Conservation (phyloP, 2,888 invertebrate species). For the Mesopsocus fuscifrons region DNA sequence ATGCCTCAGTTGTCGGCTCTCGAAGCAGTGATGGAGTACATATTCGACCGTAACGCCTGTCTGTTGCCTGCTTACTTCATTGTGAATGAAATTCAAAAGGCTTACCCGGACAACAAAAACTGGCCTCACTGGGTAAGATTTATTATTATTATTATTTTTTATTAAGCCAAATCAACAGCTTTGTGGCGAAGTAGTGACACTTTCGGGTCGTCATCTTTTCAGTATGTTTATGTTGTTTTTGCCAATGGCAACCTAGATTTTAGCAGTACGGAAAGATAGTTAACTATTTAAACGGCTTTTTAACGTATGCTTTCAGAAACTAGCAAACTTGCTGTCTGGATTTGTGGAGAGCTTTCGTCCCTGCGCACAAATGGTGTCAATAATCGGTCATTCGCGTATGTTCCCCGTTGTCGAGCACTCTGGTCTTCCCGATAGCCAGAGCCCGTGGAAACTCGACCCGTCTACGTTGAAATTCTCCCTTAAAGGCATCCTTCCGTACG, state of each 20-base stretch:
- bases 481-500: constrained; percentile 64
- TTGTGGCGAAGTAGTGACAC: no score
- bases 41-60: constrained; percentile 83
- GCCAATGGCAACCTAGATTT: no score
- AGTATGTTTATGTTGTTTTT: no score
- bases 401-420: constrained; percentile 87
- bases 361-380: constrained; percentile 90
- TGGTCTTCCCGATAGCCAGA: constrained; percentile 74
- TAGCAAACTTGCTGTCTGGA: constrained; percentile 65
- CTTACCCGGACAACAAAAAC: constrained; percentile 54
- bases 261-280: no score
- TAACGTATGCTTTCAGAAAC: constrained; percentile 58
- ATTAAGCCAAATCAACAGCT: no score
- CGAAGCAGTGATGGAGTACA: constrained; percentile 64
- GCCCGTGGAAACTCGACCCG: constrained; percentile 86
- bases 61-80: constrained; percentile 87
- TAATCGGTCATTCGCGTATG: constrained; percentile 77
- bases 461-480: constrained; percentile 50
- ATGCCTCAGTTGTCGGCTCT: constrained; percentile 66
- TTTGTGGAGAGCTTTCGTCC: constrained; percentile 87
- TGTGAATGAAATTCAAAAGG: constrained; percentile 85
- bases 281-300: no score
- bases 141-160: background rate
- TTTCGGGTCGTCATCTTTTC: no score
- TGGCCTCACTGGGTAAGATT: constrained; percentile 82